A percentile compares a stretch with the other conserved stretches of the same genome.
Evolutionary conservation across 2,797 vertebrate species (phyloP).

Genomic region (Crocodylus rhombifer): DNA sequence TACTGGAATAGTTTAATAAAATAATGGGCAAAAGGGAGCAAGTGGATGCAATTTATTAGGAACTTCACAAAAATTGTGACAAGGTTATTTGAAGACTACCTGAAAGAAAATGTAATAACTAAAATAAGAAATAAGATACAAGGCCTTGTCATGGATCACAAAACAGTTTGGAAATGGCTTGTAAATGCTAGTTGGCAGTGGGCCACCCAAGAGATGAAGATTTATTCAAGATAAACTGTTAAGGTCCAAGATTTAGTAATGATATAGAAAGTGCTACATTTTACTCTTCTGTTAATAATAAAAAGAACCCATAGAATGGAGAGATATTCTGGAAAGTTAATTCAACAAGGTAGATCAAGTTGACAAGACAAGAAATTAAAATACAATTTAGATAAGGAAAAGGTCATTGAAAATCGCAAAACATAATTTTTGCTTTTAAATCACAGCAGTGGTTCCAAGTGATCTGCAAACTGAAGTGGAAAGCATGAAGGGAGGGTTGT

Average conservation of each 20-base stretch:
- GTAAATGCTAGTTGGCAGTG: not conserved
- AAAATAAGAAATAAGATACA: not conserved
- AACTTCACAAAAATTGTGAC: not conserved
- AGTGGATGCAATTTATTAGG: rapidly evolving
- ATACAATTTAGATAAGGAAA: not conserved
- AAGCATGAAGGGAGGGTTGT: not conserved
- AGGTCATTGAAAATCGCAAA: not conserved
- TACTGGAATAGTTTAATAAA: not conserved
- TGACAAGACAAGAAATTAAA: not conserved
- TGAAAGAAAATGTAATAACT: not conserved
- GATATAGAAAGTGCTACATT: not conserved
- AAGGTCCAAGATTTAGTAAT: too few species aligned
- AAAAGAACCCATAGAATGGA: not conserved
- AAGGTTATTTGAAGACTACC: not conserved
- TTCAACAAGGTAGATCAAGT: not conserved
- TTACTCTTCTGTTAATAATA: not conserved
- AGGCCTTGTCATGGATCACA: not conserved
- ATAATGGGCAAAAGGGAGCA: not conserved
- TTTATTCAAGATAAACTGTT: too few species aligned
- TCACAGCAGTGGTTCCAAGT: not conserved
- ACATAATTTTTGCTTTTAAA: not conserved
- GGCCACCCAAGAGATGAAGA: not conserved
- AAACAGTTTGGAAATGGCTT: not conserved
- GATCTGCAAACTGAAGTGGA: not conserved
- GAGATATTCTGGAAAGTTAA: not conserved